phyloP scores from a whole-genome alignment of 1,140 invertebrate species.

The Hyphantria cunea region DNA sequence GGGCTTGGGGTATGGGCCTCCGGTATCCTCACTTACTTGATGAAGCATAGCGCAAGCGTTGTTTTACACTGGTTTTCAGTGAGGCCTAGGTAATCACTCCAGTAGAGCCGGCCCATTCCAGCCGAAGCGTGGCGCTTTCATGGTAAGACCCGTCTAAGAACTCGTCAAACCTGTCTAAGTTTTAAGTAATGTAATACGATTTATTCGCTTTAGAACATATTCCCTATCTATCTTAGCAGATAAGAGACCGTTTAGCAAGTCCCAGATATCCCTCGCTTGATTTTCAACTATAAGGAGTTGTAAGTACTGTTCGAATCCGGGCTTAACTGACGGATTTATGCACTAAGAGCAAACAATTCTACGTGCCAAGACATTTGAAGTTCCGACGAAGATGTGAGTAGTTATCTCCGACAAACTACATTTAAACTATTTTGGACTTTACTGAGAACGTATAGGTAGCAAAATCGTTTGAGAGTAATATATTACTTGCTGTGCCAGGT shows the following conservation, averaged over 20 bases:
- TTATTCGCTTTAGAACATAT: slow-evolving; percentile 16
- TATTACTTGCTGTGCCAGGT: not conserved
- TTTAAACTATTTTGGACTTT: slow-evolving; percentile 1
- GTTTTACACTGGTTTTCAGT: no score
- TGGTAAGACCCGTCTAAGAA: no score
- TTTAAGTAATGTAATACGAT: not conserved
- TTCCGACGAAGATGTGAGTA: slow-evolving; percentile 16
- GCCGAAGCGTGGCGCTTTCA: no score
- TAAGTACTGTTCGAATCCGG: slow-evolving; percentile 15
- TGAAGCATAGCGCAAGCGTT: no score
- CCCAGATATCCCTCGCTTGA: slow-evolving; percentile 3
- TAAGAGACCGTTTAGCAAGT: slow-evolving; percentile 5
- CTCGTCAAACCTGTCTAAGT: no score
- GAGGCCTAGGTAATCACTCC: no score
- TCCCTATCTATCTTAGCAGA: not conserved
- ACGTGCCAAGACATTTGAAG: slow-evolving; percentile 15
- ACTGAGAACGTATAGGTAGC: not conserved
- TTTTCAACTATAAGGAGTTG: slow-evolving; percentile 19
- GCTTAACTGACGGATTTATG: slow-evolving; percentile 22
- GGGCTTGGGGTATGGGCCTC: no score
- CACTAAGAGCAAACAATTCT: slow-evolving; percentile 22
- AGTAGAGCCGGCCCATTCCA: no score
- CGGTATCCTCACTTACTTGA: no score
- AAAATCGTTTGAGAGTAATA: not conserved
- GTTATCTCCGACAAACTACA: slow-evolving; percentile 14